Percentiles rank a stretch among this genome's conserved stretches.
Evolutionary conservation across 2,888 invertebrate genomes (phyloP).

Genomic region (Tetragonisca angustula): DNA sequence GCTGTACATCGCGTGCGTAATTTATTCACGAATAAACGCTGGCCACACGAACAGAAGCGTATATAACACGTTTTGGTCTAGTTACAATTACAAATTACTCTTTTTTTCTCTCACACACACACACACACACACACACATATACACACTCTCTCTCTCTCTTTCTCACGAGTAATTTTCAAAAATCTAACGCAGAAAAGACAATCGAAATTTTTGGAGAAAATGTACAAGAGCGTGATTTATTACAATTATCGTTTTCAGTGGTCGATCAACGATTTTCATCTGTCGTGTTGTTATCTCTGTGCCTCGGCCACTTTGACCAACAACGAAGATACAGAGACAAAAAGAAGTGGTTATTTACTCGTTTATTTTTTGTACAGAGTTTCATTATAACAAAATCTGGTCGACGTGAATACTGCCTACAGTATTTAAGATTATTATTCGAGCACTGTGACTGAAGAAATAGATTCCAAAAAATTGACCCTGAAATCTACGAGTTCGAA

Average conservation of each 20-base stretch:
- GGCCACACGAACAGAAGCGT: neutral
- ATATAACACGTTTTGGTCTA: conserved; percentile 15
- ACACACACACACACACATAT: too few species aligned
- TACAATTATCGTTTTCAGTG: conserved; percentile 4
- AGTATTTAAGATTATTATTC: too few species aligned
- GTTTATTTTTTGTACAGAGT: neutral
- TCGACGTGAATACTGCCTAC: neutral
- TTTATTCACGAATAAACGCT: conserved; percentile 4
- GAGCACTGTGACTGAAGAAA: too few species aligned
- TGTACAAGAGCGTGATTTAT: neutral
- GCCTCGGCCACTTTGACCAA: neutral
- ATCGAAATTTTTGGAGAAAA: neutral
- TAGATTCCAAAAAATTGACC: too few species aligned
- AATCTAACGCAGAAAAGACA: neutral
- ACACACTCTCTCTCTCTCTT: too few species aligned
- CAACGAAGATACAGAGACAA: conserved; percentile 6
- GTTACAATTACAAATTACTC: conserved; percentile 1
- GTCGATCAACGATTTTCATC: neutral
- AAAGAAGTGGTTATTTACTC: conserved; percentile 12
- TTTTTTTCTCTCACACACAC: too few species aligned
- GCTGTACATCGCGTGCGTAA: neutral
- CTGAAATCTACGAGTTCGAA: too few species aligned
- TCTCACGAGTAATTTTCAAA: neutral
- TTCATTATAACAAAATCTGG: neutral
- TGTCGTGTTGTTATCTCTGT: neutral